These are phyloP conservation scores for Papilio machaon DNA, from an alignment of 1,140 invertebrate species.

Conservation along the genomic window DNA sequence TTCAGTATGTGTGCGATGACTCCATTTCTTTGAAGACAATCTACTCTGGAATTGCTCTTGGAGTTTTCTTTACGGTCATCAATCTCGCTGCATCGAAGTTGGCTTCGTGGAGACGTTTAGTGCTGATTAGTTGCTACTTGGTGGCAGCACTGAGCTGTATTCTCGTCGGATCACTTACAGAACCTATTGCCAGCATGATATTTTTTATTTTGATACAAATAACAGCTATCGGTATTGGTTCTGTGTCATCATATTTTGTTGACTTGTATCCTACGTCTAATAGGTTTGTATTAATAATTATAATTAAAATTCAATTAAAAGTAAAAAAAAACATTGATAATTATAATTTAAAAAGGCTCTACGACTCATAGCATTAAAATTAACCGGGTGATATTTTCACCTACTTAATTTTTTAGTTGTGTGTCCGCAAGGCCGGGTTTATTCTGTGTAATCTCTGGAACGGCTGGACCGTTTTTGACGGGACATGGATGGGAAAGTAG, in stretches of 20 bases:
- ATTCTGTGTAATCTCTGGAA: too few relatives aligned
- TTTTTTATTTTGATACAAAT: conserved; percentile 53
- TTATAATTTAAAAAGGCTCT: too few relatives aligned
- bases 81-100: conserved; percentile 42
- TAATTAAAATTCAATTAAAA: not conserved
- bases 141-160: conserved; percentile 47
- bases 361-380: too few relatives aligned
- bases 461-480: too few relatives aligned
- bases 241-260: conserved; percentile 54
- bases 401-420: too few relatives aligned
- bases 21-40: conserved; percentile 49
- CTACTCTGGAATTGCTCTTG: conserved; percentile 49
- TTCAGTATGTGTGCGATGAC: conserved; percentile 51
- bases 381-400: too few relatives aligned
- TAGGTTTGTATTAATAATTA: conserved; percentile 46
- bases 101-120: conserved; percentile 43
- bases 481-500: too few relatives aligned
- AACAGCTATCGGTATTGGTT: conserved; percentile 51
- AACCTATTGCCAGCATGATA: conserved; percentile 52
- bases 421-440: too few relatives aligned
- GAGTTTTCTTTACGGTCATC: conserved; percentile 46
- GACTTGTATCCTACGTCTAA: conserved; percentile 59
- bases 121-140: conserved; percentile 45
- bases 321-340: too few relatives aligned
- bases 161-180: conserved; percentile 46